Base-by-base conservation (phyloP, 2,888 invertebrate genomes). In the Cephus pygmeus region DNA sequence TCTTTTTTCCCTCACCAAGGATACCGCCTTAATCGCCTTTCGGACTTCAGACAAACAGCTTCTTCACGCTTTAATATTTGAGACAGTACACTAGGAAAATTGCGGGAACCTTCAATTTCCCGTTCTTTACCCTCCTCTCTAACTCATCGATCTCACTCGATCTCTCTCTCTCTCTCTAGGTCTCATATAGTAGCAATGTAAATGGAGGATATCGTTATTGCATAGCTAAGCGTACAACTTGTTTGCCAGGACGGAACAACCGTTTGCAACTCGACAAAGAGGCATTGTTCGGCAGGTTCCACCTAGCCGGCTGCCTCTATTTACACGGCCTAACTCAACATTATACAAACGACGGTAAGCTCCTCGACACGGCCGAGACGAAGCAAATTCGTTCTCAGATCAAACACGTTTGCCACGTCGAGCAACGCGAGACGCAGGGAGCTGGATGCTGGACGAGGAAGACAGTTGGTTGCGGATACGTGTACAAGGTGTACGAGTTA, bases 321-420 rank as follows among this genome's bases (percentile, higher is more conserved):
- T 89, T 89, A 87, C 89, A 85, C 84, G 84, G 85, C 85, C 86
- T 87, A 89, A 89, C 87, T 89, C 87, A 87, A 89, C 87, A 87
- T 86, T 83, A 84, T 85, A 84, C 80, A 36, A 78, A 78, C 78
- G 73, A 78, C 78, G 73, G 36, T 73, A 73, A 76, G 36, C 73
- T 75, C 33, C 31, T 33, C 71, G 71, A 71, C 23, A 56, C 23
- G 23, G 40, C 23, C 40, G 15, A 23, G 23, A 56, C 34, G 74
- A 30, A n/a, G 35, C 35, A 34, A 73, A 73, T 71, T 71, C 71
- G 71, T 71, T 71, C 71, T 71, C 15, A 71, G 71, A 71, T 71
- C 31, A 71, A 71, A 71, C 15, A 71, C 71, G 31, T 31, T 31
- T 9, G 31, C 33, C 31, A 31, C 71, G 71, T 33, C 71, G 31